These are phyloP conservation scores for Nematolebias whitei DNA, from an alignment of 2,113 vertebrate species.

Conservation along the genomic window DNA sequence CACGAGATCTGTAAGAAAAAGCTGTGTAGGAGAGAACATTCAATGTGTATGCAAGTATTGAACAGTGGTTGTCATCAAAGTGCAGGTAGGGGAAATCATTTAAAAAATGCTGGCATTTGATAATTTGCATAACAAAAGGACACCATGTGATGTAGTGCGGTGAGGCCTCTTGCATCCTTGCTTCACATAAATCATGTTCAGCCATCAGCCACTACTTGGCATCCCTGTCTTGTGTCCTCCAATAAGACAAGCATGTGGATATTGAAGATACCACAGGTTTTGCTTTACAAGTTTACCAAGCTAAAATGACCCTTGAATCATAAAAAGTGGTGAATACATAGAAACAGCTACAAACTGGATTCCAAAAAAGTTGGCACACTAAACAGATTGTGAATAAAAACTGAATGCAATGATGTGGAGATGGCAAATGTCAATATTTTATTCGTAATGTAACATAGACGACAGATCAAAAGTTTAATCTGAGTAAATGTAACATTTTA, in stretches of 20 bases:
- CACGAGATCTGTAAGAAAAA: slow-evolving; percentile 37
- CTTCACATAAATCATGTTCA: slow-evolving; percentile 66
- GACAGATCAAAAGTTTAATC: no score
- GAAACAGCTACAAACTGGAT: no score
- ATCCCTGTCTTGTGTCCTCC: not conserved
- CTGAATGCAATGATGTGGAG: no score
- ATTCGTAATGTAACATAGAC: no score
- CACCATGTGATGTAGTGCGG: slow-evolving; percentile 58
- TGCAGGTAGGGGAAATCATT: slow-evolving; percentile 63
- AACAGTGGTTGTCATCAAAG: slow-evolving; percentile 57
- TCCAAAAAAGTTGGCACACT: no score
- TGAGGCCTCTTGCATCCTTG: slow-evolving; percentile 24
- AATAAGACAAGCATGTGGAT: not conserved
- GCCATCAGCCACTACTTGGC: slow-evolving; percentile 53
- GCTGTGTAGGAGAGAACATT: slow-evolving; percentile 39
- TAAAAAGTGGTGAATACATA: not conserved
- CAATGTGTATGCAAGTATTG: slow-evolving; percentile 4
- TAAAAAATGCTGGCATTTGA: slow-evolving; percentile 57
- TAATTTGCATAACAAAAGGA: slow-evolving; percentile 76
- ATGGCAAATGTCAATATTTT: no score
- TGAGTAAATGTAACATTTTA: no score
- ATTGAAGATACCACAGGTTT: not conserved
- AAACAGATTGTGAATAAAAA: no score
- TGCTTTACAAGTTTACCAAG: not conserved
- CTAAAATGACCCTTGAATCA: not conserved